A percentile compares a stretch with the other conserved stretches of the same genome.
phyloP scores from a whole-genome alignment of 2,113 vertebrate genomes.

The Sceloporus undulatus region DNA sequence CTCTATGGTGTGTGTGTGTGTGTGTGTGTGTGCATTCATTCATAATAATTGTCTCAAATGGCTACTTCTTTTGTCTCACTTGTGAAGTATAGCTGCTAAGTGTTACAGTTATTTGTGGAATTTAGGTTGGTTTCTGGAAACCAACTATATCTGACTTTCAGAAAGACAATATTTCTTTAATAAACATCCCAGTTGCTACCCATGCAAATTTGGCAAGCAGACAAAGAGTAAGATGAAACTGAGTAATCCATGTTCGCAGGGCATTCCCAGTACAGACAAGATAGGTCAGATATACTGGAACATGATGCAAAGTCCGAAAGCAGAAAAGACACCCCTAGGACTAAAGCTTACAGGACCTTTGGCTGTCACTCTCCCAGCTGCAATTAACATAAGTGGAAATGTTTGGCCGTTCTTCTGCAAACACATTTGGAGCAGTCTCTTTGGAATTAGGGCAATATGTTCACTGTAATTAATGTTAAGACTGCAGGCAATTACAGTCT shows the following conservation, averaged over 20 bases:
- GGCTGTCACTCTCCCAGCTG: not conserved
- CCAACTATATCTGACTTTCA: not conserved
- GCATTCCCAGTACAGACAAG: not conserved
- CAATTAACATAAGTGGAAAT: slow-evolving; percentile 29
- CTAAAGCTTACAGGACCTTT: slow-evolving; percentile 25
- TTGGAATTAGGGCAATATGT: slow-evolving; percentile 15
- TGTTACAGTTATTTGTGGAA: not conserved
- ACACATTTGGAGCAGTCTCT: slow-evolving; percentile 21
- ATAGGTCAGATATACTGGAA: slow-evolving; percentile 15
- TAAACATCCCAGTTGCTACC: slow-evolving; percentile 1
- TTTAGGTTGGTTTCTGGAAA: not conserved
- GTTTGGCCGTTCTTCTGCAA: slow-evolving; percentile 14
- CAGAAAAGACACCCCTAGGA: slow-evolving; percentile 12
- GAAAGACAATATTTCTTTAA: not conserved
- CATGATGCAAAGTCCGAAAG: not conserved
- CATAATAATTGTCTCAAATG: not conserved
- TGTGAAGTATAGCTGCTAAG: not conserved
- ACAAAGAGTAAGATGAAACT: not conserved
- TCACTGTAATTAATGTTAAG: slow-evolving; percentile 31
- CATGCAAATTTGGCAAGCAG: not conserved
- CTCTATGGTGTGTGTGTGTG: not conserved
- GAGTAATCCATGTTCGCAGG: not conserved
- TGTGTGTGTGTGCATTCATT: not conserved
- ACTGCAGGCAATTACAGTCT: not conserved
- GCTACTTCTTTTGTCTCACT: not conserved